Base-by-base conservation (phyloP, 2,888 invertebrate species). In the Tenthredo livida region DNA sequence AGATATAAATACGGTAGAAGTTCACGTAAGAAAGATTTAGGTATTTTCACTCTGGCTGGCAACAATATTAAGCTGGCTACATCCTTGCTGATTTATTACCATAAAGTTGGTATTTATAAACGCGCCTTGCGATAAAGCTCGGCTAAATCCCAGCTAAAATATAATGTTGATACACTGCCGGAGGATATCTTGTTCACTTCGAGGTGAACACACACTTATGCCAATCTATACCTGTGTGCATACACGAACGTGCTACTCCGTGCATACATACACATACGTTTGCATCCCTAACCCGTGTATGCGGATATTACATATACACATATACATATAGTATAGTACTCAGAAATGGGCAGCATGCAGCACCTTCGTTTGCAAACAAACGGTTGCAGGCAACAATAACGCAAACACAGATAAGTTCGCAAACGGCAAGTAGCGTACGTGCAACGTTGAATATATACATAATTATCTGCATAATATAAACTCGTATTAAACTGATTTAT, bases 81-180 rank as follows among this genome's bases (percentile, higher is more conserved):
- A 82, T 85, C 82, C 85, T 80, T 58, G 85, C 72, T 85, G 85
- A 85, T 85, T 85, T 85, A 85, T 85, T 85, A 85, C 80, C 85
- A 85, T 85, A 85, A 85, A 85, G 85, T 85, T 85, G 85, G 85
- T 85, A 85, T 85, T 85, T 85, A 85, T 85, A 85, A 85, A 85
- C 85, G 85, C 85, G 85, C 85, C 85, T 78, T 72, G 85, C 85
- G 85, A 85, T 85, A 85, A 85, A 85, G 85, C 85, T 85, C 78
- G 82, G 85, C 85, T 85, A 85, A 85, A 85, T 80, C 85, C 85
- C 80, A 80, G 85, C 80, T 85, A 85, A 85, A 85, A 85, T 85
- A 85, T 85, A 85, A 85, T 85, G 85, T 85, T 85, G 85, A 85
- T 85, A 85, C 85, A 85, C 85, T 85, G 85, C 85, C 85, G 80